phyloP scores from a whole-genome alignment of 2,888 invertebrate genomes.

The Tinea semifulvella region DNA sequence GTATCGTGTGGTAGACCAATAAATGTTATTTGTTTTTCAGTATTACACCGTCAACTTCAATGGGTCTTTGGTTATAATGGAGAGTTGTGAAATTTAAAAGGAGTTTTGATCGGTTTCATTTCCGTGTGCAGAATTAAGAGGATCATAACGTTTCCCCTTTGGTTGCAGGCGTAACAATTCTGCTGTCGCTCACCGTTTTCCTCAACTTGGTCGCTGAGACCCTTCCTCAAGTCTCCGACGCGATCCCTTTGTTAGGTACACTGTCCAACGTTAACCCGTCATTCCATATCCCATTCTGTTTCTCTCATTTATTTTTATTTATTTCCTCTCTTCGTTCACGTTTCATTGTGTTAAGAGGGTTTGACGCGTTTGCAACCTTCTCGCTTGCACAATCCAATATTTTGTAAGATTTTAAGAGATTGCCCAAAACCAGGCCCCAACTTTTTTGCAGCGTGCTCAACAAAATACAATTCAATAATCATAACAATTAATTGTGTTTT shows the following conservation, averaged over 20 bases:
- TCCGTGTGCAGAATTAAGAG: neutral
- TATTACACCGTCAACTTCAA: neutral
- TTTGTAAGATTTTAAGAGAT: too few species aligned
- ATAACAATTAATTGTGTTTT: too few species aligned
- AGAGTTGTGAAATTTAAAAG: slow-evolving; percentile 28
- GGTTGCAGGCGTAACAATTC: slow-evolving; percentile 98
- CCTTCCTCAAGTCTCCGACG: slow-evolving; percentile 99
- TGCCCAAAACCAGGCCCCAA: too few species aligned
- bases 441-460: too few species aligned
- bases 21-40: slow-evolving; percentile 14
- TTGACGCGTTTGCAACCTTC: too few species aligned
- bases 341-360: slow-evolving; percentile 8
- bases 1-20: slow-evolving; percentile 25
- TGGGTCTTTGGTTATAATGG: slow-evolving; percentile 22
- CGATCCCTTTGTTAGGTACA: slow-evolving; percentile 99
- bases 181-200: slow-evolving; percentile 99
- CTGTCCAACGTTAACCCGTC: slow-evolving; percentile 32
- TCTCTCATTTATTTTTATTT: slow-evolving; percentile 34
- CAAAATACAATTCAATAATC: too few species aligned
- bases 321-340: neutral
- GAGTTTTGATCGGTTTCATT: neutral
- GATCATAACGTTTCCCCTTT: slow-evolving; percentile 40
- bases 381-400: too few species aligned
- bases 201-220: slow-evolving; percentile 99
- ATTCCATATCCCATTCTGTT: slow-evolving; percentile 18